Evolutionary conservation across 2,797 vertebrate species (phyloP).

Genomic region (Mormyrops boulengeri): DNA sequence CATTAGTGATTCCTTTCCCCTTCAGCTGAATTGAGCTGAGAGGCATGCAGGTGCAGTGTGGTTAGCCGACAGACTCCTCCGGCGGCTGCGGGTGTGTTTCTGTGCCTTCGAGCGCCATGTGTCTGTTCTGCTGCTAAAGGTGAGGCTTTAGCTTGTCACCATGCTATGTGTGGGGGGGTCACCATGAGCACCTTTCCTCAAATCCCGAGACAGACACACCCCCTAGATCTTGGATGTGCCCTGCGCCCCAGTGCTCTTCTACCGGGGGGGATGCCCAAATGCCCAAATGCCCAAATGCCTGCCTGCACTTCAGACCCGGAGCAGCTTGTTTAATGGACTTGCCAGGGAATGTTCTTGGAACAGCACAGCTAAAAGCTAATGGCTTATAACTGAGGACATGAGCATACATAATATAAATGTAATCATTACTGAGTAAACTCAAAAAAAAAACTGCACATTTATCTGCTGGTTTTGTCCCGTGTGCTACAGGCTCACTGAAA

Average conservation of each 20-base stretch:
- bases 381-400: background rate
- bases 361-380: background rate
- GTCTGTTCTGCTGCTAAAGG: no score
- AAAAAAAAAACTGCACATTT: background rate
- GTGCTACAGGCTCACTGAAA: background rate
- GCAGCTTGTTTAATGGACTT: background rate
- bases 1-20: background rate
- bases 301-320: background rate
- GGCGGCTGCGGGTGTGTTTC: background rate
- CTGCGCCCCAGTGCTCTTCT: background rate
- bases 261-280: background rate
- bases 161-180: background rate
- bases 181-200: background rate
- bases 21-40: background rate
- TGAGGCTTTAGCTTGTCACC: background rate
- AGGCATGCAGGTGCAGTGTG: background rate
- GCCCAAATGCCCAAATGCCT: background rate
- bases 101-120: background rate
- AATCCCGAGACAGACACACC: background rate
- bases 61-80: background rate
- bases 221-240: background rate
- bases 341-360: background rate
- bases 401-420: background rate
- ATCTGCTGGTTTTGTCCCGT: background rate
- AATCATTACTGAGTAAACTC: background rate